Percentiles rank a stretch among this genome's conserved stretches.
These are phyloP conservation scores for Halcyon chelicuti DNA, from an alignment of 2,797 vertebrate genomes.

Conservation along the genomic window DNA sequence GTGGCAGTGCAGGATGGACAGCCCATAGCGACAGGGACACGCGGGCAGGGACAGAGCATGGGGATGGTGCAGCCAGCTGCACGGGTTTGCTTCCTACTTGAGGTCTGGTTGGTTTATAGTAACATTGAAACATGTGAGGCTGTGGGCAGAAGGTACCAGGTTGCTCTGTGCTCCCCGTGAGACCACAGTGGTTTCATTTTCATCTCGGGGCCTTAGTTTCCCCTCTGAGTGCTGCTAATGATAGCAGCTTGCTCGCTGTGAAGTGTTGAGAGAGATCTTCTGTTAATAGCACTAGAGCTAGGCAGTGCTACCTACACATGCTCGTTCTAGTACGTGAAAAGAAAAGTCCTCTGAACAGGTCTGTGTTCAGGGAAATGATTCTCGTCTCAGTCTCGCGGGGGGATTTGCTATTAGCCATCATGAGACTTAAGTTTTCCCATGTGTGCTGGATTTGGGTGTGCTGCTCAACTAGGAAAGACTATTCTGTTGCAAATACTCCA, in stretches of 20 bases:
- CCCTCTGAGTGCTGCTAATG: rapidly evolving
- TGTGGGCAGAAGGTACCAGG: not conserved
- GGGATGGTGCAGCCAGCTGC: not conserved
- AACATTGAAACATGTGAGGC: rapidly evolving
- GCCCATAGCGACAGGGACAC: rapidly evolving
- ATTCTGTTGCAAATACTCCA: rapidly evolving
- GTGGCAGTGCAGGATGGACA: not conserved
- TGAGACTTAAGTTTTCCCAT: not conserved
- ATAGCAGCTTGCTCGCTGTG: not conserved
- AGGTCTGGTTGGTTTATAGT: not conserved
- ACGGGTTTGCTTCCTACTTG: not conserved
- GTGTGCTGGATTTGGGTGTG: not conserved
- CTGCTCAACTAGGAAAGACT: not conserved
- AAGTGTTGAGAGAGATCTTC: not conserved
- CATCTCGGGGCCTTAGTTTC: not conserved
- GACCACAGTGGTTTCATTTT: rapidly evolving
- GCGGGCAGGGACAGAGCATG: rapidly evolving
- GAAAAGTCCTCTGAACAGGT: not conserved
- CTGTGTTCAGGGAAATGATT: not conserved
- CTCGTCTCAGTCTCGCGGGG: not conserved
- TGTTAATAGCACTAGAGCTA: not conserved
- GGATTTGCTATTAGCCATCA: not conserved
- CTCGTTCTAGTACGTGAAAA: rapidly evolving
- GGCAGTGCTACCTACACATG: rapidly evolving
- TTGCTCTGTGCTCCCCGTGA: rapidly evolving